Evolutionary conservation across 2,797 vertebrate species (phyloP).

Genomic region (Balearica regulorum): DNA sequence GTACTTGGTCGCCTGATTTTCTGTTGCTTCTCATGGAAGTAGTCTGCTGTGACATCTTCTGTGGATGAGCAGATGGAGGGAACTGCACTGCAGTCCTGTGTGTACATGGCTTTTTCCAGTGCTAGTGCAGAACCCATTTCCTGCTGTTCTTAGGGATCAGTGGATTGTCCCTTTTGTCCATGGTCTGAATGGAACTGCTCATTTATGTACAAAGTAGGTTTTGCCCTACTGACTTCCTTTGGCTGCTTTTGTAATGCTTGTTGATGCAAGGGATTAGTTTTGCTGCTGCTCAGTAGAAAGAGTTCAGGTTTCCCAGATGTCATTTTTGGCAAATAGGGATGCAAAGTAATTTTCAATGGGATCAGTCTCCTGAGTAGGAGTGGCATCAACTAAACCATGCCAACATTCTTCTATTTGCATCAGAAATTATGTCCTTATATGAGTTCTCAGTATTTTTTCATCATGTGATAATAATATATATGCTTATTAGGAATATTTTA

Average conservation of each 20-base stretch:
- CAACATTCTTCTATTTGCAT: not conserved
- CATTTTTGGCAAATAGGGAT: not conserved
- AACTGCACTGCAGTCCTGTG: not conserved
- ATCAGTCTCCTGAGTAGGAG: not conserved
- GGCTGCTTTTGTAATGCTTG: not conserved
- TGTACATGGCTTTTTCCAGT: not conserved
- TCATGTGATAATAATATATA: not conserved
- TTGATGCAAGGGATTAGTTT: not conserved
- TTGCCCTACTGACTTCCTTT: not conserved
- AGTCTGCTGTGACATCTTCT: not conserved
- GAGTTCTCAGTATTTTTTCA: not conserved
- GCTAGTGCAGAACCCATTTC: not conserved
- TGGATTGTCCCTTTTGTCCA: not conserved
- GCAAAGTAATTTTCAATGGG: not conserved
- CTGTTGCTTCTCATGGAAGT: not conserved
- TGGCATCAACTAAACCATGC: not conserved
- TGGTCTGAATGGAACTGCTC: not conserved
- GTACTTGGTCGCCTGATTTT: not conserved
- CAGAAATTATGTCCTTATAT: not conserved
- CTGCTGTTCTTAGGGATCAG: not conserved
- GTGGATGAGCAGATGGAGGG: not conserved
- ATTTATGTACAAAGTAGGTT: not conserved
- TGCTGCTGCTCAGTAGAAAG: not conserved
- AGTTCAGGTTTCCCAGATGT: not conserved
- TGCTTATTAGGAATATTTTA: not conserved